Evolutionary conservation across 2,888 invertebrate genomes (phyloP), one percentile per base, ranked within the genome.

Genomic region (Drosophila histrio): DNA sequence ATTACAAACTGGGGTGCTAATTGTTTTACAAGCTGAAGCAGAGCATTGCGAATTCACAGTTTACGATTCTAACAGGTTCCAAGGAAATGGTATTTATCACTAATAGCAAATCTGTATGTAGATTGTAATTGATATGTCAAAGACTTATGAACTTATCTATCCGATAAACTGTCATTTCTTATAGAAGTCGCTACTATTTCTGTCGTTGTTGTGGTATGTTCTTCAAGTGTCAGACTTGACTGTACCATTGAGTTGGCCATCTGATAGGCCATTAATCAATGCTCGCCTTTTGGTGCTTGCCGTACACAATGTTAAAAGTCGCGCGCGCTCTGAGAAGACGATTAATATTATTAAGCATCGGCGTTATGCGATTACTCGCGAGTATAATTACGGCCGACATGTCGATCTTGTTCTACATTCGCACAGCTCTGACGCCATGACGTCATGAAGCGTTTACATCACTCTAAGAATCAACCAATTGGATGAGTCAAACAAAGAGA

Each of bases 381-480:
- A 22, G 44, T 61, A 38, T 56, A 56, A 56, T 62, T 38, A 62
- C 32, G 41, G 15, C 52, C 21, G 39, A 41, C 58, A 26, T 59
- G 61, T 30, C 44, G 79, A 76, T 76, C 76, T 62, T 76, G 80
- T 46, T 76, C 76, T 36, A 79, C 57, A 59, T 76, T 60, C 38
- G 34, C 21, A n/a, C n/a, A n/a, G n/a, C n/a, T n/a, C n/a, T n/a
- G n/a, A n/a, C 9, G 11, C 17, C 26, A 59, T 79, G 84, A 83
- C 79, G 84, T 83, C 79, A 79, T 46, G n/a, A 21, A 30, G 5
- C 38, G 83, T 66, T 79, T 70, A 79, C 79, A 86, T 79, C 28
- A n/a, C 32, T 21, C 21, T 73, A 84, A 60, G 58, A 54, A 41
- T 39, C 52, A 24, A 21, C 13, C 30, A 44, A 59, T 19, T 30